Base-by-base conservation (phyloP, 2,888 invertebrate genomes). In the Melinaea marsaeus region DNA sequence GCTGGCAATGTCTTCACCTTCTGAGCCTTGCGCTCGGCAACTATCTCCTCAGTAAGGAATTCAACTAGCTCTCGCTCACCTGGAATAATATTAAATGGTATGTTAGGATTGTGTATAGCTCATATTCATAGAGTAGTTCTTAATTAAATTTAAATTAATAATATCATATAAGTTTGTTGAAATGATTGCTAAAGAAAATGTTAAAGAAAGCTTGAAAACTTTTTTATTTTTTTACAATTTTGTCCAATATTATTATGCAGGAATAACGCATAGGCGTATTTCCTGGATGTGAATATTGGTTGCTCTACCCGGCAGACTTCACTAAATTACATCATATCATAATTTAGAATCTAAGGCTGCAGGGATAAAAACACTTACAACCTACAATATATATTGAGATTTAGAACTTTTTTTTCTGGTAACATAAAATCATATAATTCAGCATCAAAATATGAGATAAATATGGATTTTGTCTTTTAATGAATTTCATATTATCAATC, bases 31-130 rank as follows among this genome's bases (percentile, higher is more conserved):
- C 95, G 95, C 82, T 99, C 99, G 0, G 97, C 95, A 35, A 95
- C 92, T 69, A 99, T 98, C 90, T 99, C 99, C 77, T 99, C 97
- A 1, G 95, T 95, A 35, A 99, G 88, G 80, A 98, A 99, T 79
- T 97, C 96, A 0, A 96, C 95, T 58, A 99, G 90, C 79, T 97
- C 97, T 71, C 94, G 92, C 81, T 97, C 97, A 74, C 95, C 97
- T 97, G 74, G 46, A 80, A 63, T 63, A 61, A 55, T 58, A 63
- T 56, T 59, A 47, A 1, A 37, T 37, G 4, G 37, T 37, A 37
- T 37, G 37, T 37, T 37, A 37, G 7, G 37, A 22, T 22, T 22
- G 22, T 22, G 22, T 22, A 22, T 22, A 22, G 22, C 22, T 22
- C 22, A 22, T 22, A 22, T 22, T 22, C 22, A 7, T 37, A 37